Conservation (phyloP, 1,140 invertebrate genomes). For the Mizuhopecten yessoensis region DNA sequence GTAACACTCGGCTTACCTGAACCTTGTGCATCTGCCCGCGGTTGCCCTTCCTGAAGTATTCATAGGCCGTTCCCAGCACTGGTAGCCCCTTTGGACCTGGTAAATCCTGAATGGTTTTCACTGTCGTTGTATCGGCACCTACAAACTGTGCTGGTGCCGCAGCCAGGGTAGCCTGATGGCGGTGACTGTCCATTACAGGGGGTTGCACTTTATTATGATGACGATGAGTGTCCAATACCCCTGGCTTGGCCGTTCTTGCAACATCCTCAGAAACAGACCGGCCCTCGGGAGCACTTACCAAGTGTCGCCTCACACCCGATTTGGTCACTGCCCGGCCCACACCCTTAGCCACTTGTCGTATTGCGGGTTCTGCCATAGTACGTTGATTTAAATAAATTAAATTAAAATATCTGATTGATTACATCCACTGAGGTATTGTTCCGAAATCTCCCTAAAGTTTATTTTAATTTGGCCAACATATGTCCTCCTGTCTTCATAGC, state of each 20-base stretch:
- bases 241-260: background rate
- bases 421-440: background rate
- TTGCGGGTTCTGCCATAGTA: slow-evolving; percentile 1
- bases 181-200: background rate
- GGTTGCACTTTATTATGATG: background rate
- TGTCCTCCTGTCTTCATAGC: background rate
- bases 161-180: background rate
- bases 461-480: background rate
- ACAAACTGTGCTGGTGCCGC: background rate
- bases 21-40: slow-evolving; percentile 75
- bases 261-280: background rate
- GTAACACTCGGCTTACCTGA: slow-evolving; percentile 64
- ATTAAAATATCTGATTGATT: background rate
- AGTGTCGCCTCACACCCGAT: background rate
- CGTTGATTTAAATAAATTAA: slow-evolving; percentile 7
- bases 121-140: background rate
- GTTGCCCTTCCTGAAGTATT: slow-evolving; percentile 73
- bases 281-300: background rate
- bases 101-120: slow-evolving; percentile 63
- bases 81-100: slow-evolving; percentile 74
- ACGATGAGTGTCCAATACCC: background rate
- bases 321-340: background rate
- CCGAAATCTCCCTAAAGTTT: background rate
- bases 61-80: slow-evolving; percentile 70
- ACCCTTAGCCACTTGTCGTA: background rate